These are phyloP conservation scores for Neoarius graeffei DNA, from an alignment of 2,113 vertebrate genomes.

Conservation along the genomic window DNA sequence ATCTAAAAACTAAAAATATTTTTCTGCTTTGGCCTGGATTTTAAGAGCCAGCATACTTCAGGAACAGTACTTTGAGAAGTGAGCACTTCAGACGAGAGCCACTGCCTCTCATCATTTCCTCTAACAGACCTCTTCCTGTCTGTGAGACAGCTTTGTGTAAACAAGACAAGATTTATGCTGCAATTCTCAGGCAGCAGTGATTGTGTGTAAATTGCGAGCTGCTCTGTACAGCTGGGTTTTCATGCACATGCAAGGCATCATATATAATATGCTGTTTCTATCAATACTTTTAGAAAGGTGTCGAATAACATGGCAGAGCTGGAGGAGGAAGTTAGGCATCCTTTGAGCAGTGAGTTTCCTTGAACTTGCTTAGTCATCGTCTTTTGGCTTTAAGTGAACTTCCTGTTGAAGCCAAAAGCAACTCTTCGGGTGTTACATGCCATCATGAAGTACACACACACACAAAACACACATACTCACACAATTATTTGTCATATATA, in stretches of 20 bases:
- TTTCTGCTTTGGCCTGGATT: neutral
- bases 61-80: neutral
- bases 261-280: neutral
- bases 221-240: slow-evolving; percentile 1
- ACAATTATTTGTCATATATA: no score
- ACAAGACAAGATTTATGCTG: slow-evolving; percentile 35
- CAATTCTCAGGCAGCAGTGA: slow-evolving; percentile 17
- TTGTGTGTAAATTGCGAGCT: neutral
- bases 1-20: neutral
- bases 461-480: no score
- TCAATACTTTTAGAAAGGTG: neutral
- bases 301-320: neutral
- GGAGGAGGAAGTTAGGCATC: neutral
- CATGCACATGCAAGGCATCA: neutral
- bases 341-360: neutral
- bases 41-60: neutral
- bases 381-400: neutral
- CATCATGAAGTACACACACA: no score
- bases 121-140: slow-evolving; percentile 54
- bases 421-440: neutral
- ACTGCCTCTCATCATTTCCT: slow-evolving; percentile 53
- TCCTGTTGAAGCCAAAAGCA: neutral
- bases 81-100: slow-evolving; percentile 17
- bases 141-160: slow-evolving; percentile 38
- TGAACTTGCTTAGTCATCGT: neutral